Conservation (phyloP, 2,888 invertebrate species). For the Drosophila cracens region DNA sequence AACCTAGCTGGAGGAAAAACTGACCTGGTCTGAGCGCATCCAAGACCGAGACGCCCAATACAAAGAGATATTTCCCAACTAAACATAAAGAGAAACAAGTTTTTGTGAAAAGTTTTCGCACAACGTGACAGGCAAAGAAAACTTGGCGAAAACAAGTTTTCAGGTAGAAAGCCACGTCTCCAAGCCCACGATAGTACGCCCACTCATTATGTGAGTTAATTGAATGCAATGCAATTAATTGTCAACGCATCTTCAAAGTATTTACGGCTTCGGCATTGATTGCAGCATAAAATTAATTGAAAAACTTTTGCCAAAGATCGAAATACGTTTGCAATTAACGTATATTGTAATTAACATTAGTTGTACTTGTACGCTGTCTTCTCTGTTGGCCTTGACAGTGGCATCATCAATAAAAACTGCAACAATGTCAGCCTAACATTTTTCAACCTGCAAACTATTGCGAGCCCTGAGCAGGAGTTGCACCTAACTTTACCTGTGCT, state of each 20-base stretch:
- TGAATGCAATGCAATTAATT: constrained; percentile 71
- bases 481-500: constrained; percentile 54
- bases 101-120: constrained; percentile 49
- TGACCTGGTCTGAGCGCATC: constrained; percentile 36
- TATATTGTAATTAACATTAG: constrained; percentile 50
- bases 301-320: constrained; percentile 57
- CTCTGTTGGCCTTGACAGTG: constrained; percentile 37
- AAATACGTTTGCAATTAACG: constrained; percentile 18
- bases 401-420: constrained; percentile 66
- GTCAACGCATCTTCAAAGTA: constrained; percentile 61
- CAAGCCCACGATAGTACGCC: background rate
- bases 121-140: constrained; percentile 53
- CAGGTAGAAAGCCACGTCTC: constrained; percentile 38
- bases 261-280: constrained; percentile 56
- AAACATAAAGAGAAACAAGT: constrained; percentile 55
- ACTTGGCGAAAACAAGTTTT: constrained; percentile 55
- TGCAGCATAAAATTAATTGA: constrained; percentile 65
- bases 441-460: constrained; percentile 14
- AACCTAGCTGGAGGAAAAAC: constrained; percentile 19
- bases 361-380: constrained; percentile 24
- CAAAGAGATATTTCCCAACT: constrained; percentile 58
- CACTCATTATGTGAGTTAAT: constrained; percentile 46
- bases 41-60: constrained; percentile 38
- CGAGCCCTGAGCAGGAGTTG: constrained; percentile 8
- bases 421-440: constrained; percentile 60